Evolutionary conservation across 2,888 invertebrate genomes (phyloP).

Genomic region (Tetranychus truncatus): DNA sequence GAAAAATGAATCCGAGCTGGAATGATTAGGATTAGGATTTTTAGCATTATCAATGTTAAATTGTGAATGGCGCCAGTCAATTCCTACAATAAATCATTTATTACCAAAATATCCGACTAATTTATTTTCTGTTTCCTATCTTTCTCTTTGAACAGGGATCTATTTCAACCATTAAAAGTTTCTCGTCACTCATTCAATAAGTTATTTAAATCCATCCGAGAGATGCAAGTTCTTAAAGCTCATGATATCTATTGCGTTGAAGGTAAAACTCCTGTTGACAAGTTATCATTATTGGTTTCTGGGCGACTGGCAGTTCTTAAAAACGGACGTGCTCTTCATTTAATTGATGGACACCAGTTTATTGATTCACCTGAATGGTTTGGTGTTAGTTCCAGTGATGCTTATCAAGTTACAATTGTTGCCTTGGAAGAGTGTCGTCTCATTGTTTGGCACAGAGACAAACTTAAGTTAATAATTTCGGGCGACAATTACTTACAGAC

Average conservation of each 20-base stretch:
- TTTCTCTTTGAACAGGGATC: slow-evolving; percentile 35
- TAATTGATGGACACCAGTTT: slow-evolving; percentile 69
- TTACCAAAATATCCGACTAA: neutral
- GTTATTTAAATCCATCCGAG: slow-evolving; percentile 60
- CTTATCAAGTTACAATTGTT: slow-evolving; percentile 68
- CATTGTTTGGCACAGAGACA: slow-evolving; percentile 65
- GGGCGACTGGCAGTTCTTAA: slow-evolving; percentile 37
- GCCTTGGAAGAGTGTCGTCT: slow-evolving; percentile 67
- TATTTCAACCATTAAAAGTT: slow-evolving; percentile 63
- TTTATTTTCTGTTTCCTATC: neutral
- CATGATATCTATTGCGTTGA: slow-evolving; percentile 72
- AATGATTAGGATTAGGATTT: too few relatives aligned
- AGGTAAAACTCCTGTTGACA: slow-evolving; percentile 68
- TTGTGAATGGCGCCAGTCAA: too few relatives aligned
- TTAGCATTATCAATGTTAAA: too few relatives aligned
- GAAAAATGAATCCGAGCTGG: too few relatives aligned
- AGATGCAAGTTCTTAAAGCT: slow-evolving; percentile 56
- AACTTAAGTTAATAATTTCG: slow-evolving; percentile 63
- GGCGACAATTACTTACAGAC: slow-evolving; percentile 55
- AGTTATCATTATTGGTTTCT: slow-evolving; percentile 59
- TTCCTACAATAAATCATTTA: too few relatives aligned
- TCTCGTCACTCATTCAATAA: slow-evolving; percentile 60
- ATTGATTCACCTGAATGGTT: slow-evolving; percentile 77
- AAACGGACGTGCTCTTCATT: slow-evolving; percentile 59
- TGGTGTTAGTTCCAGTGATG: slow-evolving; percentile 65